These are phyloP conservation scores for Tokudaia muenninki DNA, from an alignment of 2,797 vertebrate species.

Conservation along the genomic window DNA sequence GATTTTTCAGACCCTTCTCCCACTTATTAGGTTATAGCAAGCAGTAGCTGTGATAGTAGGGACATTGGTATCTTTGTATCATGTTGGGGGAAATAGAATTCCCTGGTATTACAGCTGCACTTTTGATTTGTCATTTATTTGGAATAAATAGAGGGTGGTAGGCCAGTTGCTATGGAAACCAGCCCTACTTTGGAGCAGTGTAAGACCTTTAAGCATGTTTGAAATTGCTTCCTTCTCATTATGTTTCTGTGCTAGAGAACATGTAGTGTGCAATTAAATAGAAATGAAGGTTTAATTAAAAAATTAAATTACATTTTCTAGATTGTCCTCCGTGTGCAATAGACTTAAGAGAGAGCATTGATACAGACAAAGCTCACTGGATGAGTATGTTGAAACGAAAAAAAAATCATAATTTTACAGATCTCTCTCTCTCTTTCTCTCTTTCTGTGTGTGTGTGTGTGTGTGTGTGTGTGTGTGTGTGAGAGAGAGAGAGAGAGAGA, in stretches of 20 bases:
- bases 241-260: conserved; percentile 69
- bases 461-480: no score
- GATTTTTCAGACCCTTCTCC: not conserved
- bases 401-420: not conserved
- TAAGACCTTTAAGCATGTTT: conserved; percentile 56
- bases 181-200: conserved; percentile 44
- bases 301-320: conserved; percentile 80
- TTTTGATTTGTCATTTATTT: conserved; percentile 80
- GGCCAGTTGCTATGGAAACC: conserved; percentile 85
- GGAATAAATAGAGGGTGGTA: conserved; percentile 78
- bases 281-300: conserved; percentile 78
- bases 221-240: conserved; percentile 81
- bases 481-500: not conserved
- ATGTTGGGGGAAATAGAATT: conserved; percentile 72
- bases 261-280: conserved; percentile 81
- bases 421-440: not conserved
- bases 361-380: not conserved
- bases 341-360: not conserved
- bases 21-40: not conserved
- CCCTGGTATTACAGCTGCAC: conserved; percentile 72
- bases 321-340: conserved; percentile 38
- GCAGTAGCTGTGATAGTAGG: not conserved
- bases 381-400: conserved; percentile 32
- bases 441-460: not conserved
- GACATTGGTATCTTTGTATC: conserved; percentile 36